Base-by-base conservation (phyloP, 2,113 vertebrate species). In the Mesocricetus auratus region DNA sequence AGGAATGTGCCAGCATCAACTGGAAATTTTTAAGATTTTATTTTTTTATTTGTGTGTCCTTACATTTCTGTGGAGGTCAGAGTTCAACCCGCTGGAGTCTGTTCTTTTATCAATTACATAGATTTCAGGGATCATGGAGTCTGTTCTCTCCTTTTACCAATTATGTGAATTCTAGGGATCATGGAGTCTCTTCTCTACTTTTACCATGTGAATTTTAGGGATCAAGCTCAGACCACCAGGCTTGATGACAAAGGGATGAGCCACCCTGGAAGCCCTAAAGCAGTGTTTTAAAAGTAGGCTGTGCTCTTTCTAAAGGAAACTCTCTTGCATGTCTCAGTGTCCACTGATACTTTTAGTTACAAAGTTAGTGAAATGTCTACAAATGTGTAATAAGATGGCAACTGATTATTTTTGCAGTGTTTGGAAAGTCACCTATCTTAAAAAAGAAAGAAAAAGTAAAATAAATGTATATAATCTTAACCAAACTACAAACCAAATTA, bases 401-500 rank as follows among this genome's bases (percentile, higher is more conserved):
- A 75, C 2, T 69, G 45, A 85, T 8, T 85, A 58, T 39, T 96
- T 71, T 94, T 69, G 11, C n/a, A 66, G n/a, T 68, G 74, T 64
- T 90, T 58, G 62, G 29, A 69, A 1, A 62, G 66, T 75, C 73
- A 83, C 21, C 36, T 60, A 12, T 82, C 56, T 26, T 21, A 82
- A 60, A 56, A 60, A 39, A 39, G 58, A 22, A 33, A 1, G 29
- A 17, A 81, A 93, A 93, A 71, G 29, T 56, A 33, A 89, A 81
- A 58, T 60, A 96, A 53, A 66, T 58, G 13, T 62, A 62, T 22
- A 77, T 56, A 33, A 10, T 86, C 7, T 75, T 58, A 89, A 26
- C 45, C 47, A 92, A 94, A 96, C 33, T 87, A 69, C 8, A 93
- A 95, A 45, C 21, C 62, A 96, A 96, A 87, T 96, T 95, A 92